These are phyloP conservation scores for Oreortyx pictus DNA, from an alignment of 2,797 vertebrate species.

Conservation along the genomic window DNA sequence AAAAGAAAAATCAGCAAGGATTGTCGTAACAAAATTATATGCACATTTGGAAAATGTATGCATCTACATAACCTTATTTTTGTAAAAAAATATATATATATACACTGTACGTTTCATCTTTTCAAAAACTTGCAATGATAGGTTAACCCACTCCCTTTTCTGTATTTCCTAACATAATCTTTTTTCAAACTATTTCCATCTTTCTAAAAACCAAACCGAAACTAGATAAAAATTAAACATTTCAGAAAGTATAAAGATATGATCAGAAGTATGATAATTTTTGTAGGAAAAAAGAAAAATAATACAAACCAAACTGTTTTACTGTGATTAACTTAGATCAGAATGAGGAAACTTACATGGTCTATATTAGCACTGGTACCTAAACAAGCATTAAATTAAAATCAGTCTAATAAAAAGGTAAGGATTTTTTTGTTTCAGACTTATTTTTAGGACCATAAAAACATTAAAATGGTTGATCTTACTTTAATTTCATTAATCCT, in stretches of 20 bases:
- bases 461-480: not conserved
- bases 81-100: not conserved
- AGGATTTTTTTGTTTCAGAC: not conserved
- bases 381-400: not conserved
- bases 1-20: not conserved
- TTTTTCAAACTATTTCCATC: not conserved
- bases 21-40: not conserved
- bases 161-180: not conserved
- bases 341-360: not conserved
- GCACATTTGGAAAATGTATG: not conserved
- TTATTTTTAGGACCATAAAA: not conserved
- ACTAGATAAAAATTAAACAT: not conserved
- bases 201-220: not conserved
- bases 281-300: not conserved
- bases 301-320: not conserved
- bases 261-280: not conserved
- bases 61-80: not conserved
- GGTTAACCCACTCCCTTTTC: not conserved
- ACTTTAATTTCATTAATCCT: not conserved
- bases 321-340: not conserved
- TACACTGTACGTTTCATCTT: not conserved
- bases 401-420: not conserved
- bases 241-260: not conserved
- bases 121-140: not conserved
- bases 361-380: not conserved